These are phyloP conservation scores for Cepaea nemoralis DNA, from an alignment of 1,140 invertebrate species.

Conservation along the genomic window DNA sequence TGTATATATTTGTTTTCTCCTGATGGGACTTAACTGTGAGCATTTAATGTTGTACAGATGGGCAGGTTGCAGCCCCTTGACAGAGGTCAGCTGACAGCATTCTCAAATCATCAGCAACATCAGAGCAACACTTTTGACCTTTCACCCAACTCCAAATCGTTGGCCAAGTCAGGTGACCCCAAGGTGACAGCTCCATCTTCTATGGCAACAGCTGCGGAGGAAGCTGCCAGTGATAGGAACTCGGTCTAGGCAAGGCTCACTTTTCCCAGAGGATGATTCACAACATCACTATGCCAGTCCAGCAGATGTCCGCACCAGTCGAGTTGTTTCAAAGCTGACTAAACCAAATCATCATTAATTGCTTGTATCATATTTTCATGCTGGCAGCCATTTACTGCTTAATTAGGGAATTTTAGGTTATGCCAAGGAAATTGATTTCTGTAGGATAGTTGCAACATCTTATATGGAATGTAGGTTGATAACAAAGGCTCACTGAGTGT, in stretches of 20 bases:
- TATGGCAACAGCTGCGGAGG: not conserved
- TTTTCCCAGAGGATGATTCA: not conserved
- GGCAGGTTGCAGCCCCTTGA: constrained; percentile 14
- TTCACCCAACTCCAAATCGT: constrained; percentile 12
- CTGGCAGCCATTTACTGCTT: too few species aligned
- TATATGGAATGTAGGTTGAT: too few species aligned
- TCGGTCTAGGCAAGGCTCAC: not conserved
- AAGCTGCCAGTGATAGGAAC: constrained; percentile 5
- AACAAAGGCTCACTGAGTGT: too few species aligned
- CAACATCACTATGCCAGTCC: not conserved
- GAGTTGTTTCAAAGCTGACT: not conserved
- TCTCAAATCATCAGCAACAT: not conserved
- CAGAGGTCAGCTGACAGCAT: not conserved
- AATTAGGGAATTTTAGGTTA: too few species aligned
- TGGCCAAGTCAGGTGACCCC: not conserved
- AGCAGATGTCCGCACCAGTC: not conserved
- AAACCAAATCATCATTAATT: not conserved
- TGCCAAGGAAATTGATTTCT: too few species aligned
- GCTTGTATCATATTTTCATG: too few species aligned
- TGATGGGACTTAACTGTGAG: not conserved
- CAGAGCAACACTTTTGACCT: not conserved
- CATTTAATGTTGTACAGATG: not conserved
- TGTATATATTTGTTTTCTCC: not conserved
- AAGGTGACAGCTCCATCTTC: not conserved
- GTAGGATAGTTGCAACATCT: too few species aligned